Percentiles rank a stretch among this genome's conserved stretches.
phyloP scores from a whole-genome alignment of 2,113 vertebrate species.

The Rhodinocichla rosea region DNA sequence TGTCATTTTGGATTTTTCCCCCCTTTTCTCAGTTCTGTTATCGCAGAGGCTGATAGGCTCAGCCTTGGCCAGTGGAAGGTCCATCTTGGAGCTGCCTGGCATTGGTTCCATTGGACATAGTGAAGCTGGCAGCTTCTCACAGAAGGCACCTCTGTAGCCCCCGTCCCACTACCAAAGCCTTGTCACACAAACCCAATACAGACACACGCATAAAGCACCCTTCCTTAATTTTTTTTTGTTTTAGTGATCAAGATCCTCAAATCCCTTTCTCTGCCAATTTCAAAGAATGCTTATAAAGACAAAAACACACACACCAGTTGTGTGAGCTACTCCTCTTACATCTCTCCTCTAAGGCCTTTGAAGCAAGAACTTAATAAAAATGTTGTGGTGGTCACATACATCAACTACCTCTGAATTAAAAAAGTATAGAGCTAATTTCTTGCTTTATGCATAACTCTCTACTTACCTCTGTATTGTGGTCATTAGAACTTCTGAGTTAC shows the following conservation, averaged over 20 bases:
- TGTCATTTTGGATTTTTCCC: background rate
- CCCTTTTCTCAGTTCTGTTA: background rate
- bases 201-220: background rate
- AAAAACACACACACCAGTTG: fast-evolving
- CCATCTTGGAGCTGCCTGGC: background rate
- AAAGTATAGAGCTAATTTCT: background rate
- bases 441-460: background rate
- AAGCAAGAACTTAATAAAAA: background rate
- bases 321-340: background rate
- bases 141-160: background rate
- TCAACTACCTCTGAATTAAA: background rate
- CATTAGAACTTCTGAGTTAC: background rate
- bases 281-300: background rate
- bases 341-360: background rate
- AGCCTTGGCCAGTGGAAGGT: background rate
- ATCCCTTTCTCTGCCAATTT: background rate
- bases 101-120: background rate
- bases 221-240: background rate
- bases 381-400: background rate
- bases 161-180: background rate
- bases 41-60: background rate
- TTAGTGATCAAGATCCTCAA: background rate
- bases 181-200: background rate
- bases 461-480: background rate
- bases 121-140: background rate